A percentile compares a stretch with the other conserved stretches of the same genome.
These are phyloP conservation scores for Siderastrea radians DNA, from an alignment of 92 coral and sea anemone species.

Conservation along the genomic window DNA sequence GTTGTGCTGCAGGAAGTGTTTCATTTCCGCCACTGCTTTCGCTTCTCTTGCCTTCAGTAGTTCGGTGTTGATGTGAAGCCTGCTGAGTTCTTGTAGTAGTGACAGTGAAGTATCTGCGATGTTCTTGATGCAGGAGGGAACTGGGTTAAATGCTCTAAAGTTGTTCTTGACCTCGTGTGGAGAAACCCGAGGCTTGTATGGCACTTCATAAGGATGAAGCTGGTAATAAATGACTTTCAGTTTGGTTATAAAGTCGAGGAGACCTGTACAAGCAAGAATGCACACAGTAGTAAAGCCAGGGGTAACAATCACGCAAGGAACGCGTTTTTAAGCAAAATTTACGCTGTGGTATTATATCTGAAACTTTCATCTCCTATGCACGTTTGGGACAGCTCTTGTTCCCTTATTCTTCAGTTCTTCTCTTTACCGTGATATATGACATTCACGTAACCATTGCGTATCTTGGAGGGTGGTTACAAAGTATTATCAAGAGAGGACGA, in stretches of 20 bases:
- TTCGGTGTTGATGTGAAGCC: constrained; percentile 44
- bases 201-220: constrained; percentile 73
- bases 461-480: too few species aligned
- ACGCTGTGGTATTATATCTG: too few species aligned
- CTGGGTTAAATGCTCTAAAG: constrained; percentile 82
- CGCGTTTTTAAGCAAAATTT: too few species aligned
- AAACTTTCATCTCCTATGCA: too few species aligned
- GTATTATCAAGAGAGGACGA: too few species aligned
- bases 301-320: too few species aligned
- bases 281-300: background rate
- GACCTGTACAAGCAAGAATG: constrained; percentile 51
- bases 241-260: constrained; percentile 64
- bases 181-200: constrained; percentile 61
- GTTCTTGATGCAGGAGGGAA: constrained; percentile 68
- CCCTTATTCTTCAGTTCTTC: too few species aligned
- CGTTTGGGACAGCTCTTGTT: too few species aligned
- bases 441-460: too few species aligned
- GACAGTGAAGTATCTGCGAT: constrained; percentile 77
- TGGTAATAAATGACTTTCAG: constrained; percentile 65
- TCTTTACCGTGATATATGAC: too few species aligned
- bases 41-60: constrained; percentile 83
- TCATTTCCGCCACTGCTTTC: constrained; percentile 68
- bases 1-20: constrained; percentile 86
- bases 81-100: constrained; percentile 63
- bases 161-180: constrained; percentile 47